Evolutionary conservation across 2,797 vertebrate species (phyloP).

Genomic region (Dallia pectoralis): DNA sequence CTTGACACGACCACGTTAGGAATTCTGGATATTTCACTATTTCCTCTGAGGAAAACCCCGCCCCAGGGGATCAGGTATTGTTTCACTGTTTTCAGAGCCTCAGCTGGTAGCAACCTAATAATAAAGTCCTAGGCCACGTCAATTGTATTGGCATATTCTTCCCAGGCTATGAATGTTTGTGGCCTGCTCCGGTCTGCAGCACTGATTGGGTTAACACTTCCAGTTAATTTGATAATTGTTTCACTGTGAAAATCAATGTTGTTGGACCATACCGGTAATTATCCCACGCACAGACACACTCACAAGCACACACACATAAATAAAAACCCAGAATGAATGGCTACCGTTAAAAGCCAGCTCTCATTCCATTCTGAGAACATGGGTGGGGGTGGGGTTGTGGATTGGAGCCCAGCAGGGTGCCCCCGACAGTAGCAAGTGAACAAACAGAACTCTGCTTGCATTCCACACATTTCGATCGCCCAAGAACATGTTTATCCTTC

Average conservation of each 20-base stretch:
- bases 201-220: constrained; percentile 19
- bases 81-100: constrained; percentile 62
- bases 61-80: constrained; percentile 57
- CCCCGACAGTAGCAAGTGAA: constrained; percentile 43
- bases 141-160: constrained; percentile 47
- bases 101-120: constrained; percentile 57
- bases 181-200: not conserved
- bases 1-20: constrained; percentile 31
- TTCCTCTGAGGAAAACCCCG: constrained; percentile 46
- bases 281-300: constrained; percentile 32
- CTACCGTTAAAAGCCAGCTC: not conserved
- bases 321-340: not conserved
- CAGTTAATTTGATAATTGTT: constrained; percentile 53
- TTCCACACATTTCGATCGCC: constrained; percentile 68
- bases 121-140: constrained; percentile 60
- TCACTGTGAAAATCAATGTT: constrained; percentile 41
- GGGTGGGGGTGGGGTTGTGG: not conserved
- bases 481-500: constrained; percentile 69
- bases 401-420: not conserved
- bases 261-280: constrained; percentile 50
- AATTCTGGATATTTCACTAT: constrained; percentile 49
- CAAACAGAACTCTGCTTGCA: constrained; percentile 50
- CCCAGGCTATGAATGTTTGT: constrained; percentile 44
- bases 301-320: constrained; percentile 23
- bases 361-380: not conserved